Conservation (phyloP, 64 coral and sea anemone species). For the Stylophora pistillata region DNA sequence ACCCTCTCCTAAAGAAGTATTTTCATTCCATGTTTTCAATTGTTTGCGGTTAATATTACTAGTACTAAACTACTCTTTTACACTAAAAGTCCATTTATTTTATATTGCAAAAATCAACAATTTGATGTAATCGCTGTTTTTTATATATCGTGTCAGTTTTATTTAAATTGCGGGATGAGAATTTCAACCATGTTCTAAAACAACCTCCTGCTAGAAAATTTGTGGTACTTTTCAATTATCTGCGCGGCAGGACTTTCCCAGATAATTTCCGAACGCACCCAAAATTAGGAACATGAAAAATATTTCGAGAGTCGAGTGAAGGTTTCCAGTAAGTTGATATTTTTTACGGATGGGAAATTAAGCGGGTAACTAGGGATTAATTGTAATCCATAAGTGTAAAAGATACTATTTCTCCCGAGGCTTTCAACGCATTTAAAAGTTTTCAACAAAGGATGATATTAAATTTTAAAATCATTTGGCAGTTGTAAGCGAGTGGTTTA, state of each 20-base stretch:
- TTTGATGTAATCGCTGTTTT: conserved; percentile 2
- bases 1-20: background rate
- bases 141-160: background rate
- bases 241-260: background rate
- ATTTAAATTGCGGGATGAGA: background rate
- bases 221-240: background rate
- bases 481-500: background rate
- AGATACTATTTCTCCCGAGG: conserved; percentile 21
- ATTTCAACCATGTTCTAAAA: background rate
- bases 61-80: background rate
- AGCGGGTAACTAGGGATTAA: background rate
- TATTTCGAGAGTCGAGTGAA: background rate
- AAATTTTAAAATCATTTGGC: conserved; percentile 7
- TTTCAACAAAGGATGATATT: background rate
- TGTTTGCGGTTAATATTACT: background rate
- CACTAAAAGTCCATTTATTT: background rate
- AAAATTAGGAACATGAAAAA: background rate
- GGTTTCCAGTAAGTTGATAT: background rate
- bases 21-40: background rate
- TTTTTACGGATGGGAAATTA: background rate
- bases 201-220: background rate
- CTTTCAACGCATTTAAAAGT: background rate
- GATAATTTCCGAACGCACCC: background rate
- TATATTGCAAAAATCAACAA: background rate
- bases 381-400: background rate